A percentile compares a stretch with the other conserved stretches of the same genome.
Evolutionary conservation across 2,888 invertebrate genomes (phyloP).

Genomic region (Agrochola lota): DNA sequence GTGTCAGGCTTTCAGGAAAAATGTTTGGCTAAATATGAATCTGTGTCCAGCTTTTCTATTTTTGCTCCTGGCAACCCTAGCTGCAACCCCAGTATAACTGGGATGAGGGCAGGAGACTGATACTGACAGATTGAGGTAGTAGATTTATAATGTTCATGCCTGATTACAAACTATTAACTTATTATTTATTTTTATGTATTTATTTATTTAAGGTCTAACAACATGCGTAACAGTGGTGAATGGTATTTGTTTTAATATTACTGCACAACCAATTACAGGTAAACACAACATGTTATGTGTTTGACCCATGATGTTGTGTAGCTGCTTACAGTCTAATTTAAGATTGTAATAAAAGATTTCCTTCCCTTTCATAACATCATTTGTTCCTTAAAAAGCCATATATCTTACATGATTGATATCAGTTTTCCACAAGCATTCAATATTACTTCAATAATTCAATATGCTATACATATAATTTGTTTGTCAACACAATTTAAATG

Average conservation of each 20-base stretch:
- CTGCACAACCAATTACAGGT: conserved; percentile 27
- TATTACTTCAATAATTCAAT: background rate
- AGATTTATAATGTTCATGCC: background rate
- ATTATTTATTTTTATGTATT: conserved; percentile 21
- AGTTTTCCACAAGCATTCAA: background rate
- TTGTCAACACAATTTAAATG: background rate
- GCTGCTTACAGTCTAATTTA: background rate
- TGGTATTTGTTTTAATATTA: conserved; percentile 23
- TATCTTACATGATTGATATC: background rate
- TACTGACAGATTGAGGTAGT: too few relatives aligned
- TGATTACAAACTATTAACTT: background rate
- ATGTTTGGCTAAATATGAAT: too few relatives aligned
- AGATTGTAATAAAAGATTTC: too few relatives aligned
- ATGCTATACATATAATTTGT: conserved; percentile 2
- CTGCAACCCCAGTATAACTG: background rate
- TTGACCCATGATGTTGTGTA: background rate
- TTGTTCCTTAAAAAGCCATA: background rate
- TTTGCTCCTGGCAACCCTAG: too few relatives aligned
- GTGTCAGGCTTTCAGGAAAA: too few relatives aligned
- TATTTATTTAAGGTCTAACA: conserved; percentile 31
- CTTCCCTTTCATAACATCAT: too few relatives aligned
- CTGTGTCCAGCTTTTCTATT: too few relatives aligned
- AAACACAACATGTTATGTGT: conserved; percentile 23
- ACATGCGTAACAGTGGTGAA: conserved; percentile 18
- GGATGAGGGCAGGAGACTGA: background rate